Evolutionary conservation across 2,888 invertebrate species (phyloP).

Genomic region (Drosophila niveifrons): DNA sequence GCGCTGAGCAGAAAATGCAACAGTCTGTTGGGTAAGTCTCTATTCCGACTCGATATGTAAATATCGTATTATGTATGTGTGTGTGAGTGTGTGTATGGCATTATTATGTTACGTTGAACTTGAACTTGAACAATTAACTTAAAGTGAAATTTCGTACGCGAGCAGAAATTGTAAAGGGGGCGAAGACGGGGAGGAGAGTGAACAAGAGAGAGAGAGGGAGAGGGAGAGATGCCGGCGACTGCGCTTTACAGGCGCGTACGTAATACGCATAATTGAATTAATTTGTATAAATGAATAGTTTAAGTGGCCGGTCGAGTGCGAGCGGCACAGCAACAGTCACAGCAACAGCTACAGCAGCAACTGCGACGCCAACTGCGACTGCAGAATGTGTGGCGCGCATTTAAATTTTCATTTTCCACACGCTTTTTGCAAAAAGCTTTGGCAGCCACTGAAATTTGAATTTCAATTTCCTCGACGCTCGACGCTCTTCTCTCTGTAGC

Average conservation of each 20-base stretch:
- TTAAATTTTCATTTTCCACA: slow-evolving; percentile 81
- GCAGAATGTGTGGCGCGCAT: slow-evolving; percentile 73
- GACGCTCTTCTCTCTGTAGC: slow-evolving; percentile 13
- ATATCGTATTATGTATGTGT: slow-evolving; percentile 20
- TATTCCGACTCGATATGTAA: slow-evolving; percentile 21
- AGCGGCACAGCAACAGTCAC: slow-evolving; percentile 45
- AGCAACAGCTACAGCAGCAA: slow-evolving; percentile 3
- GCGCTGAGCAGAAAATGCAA: slow-evolving; percentile 52
- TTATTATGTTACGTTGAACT: slow-evolving; percentile 82
- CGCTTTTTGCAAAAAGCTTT: slow-evolving; percentile 54
- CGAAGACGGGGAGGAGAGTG: neutral
- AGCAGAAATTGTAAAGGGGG: slow-evolving; percentile 78
- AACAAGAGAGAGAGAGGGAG: neutral
- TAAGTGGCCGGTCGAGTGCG: slow-evolving; percentile 77
- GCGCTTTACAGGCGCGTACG: slow-evolving; percentile 80
- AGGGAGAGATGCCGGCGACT: slow-evolving; percentile 68
- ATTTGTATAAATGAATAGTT: slow-evolving; percentile 85
- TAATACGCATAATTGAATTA: slow-evolving; percentile 84
- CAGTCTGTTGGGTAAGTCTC: slow-evolving; percentile 48
- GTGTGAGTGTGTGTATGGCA: slow-evolving; percentile 54
- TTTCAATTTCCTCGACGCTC: slow-evolving; percentile 68
- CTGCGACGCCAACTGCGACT: slow-evolving; percentile 22
- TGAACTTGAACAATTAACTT: slow-evolving; percentile 83
- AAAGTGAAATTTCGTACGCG: slow-evolving; percentile 83
- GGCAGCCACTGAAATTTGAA: slow-evolving; percentile 73